A percentile compares a stretch with the other conserved stretches of the same genome.
phyloP scores from a whole-genome alignment of 1,140 invertebrate genomes.

The Tetramorium alpestre region DNA sequence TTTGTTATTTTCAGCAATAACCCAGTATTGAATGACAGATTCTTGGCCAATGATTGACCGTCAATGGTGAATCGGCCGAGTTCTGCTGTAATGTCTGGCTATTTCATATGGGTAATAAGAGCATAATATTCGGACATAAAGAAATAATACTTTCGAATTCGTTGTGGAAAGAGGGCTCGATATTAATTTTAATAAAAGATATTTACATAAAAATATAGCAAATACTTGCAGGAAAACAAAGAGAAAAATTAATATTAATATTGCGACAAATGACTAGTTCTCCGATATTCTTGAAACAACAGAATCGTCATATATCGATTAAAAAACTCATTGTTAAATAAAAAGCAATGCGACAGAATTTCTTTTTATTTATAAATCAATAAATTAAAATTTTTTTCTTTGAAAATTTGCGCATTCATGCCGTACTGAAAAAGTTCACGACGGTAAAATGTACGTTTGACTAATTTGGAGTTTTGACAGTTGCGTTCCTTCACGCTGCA shows the following conservation, averaged over 20 bases:
- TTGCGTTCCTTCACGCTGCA: background rate
- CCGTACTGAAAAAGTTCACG: background rate
- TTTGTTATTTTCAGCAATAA: background rate
- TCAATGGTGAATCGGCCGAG: background rate
- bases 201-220: slow-evolving; percentile 9
- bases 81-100: background rate
- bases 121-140: background rate
- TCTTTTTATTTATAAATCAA: background rate
- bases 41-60: background rate
- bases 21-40: background rate
- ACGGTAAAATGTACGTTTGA: background rate
- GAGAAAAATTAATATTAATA: background rate
- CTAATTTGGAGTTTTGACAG: background rate
- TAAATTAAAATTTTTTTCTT: background rate
- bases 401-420: background rate
- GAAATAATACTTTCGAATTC: background rate
- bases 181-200: background rate
- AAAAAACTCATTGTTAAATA: background rate
- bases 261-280: background rate
- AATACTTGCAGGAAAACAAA: background rate
- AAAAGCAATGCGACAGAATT: background rate
- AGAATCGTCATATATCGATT: too few relatives aligned
- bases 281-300: background rate
- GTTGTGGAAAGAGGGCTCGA: background rate
- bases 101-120: background rate